Conservation (phyloP, 1,140 invertebrate species). For the honey bee (Apis mellifera) region DNA sequence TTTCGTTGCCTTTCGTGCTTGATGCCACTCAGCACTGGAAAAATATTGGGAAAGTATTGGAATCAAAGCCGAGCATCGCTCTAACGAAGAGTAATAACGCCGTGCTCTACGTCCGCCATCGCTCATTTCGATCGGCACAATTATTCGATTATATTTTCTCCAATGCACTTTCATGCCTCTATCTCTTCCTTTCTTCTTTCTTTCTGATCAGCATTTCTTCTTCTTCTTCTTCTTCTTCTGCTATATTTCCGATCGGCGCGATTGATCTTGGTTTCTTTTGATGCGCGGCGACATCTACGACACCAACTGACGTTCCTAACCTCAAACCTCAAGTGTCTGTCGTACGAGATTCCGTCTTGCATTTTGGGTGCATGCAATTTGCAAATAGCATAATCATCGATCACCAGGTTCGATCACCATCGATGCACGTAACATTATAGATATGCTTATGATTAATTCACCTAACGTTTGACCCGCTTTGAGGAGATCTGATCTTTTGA, state of each 20-base stretch:
- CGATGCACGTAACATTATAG: not conserved
- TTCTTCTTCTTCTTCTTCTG: not conserved
- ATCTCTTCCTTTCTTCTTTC: not conserved
- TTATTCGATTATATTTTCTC: not conserved
- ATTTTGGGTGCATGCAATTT: not conserved
- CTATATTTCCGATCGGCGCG: not conserved
- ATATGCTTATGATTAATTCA: not conserved
- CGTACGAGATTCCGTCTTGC: not conserved
- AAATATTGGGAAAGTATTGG: not conserved
- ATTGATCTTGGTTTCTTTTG: slow-evolving; percentile 6
- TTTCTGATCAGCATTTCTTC: not conserved
- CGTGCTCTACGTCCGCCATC: not conserved
- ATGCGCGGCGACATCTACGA: not conserved
- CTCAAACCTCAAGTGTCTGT: not conserved
- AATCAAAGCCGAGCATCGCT: slow-evolving; percentile 16
- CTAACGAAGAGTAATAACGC: slow-evolving; percentile 23
- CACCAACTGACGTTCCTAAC: not conserved
- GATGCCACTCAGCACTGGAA: too few species aligned
- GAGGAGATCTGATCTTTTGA: not conserved
- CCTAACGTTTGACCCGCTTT: not conserved
- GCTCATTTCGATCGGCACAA: not conserved
- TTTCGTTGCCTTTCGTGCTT: not conserved
- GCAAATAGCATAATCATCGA: not conserved
- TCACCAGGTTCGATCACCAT: not conserved
- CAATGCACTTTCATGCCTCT: not conserved